Evolutionary conservation across 2,113 vertebrate species (phyloP).

Genomic region (Anser cygnoides): DNA sequence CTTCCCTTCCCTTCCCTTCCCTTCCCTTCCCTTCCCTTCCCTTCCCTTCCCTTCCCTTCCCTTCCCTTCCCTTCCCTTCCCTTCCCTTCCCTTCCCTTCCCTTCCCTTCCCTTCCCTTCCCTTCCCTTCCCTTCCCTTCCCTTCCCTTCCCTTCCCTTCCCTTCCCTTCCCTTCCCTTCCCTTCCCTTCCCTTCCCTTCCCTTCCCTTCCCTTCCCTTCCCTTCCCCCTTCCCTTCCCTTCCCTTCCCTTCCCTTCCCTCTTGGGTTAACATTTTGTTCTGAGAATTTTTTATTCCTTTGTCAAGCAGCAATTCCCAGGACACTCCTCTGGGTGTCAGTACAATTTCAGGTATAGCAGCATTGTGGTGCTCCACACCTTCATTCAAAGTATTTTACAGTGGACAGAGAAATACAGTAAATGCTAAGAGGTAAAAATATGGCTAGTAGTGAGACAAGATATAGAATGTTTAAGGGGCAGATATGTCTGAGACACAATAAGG

Average conservation of each 20-base stretch:
- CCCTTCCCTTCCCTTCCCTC: background rate
- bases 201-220: no score
- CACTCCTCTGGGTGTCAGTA: constrained; percentile 75
- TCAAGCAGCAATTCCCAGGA: constrained; percentile 3
- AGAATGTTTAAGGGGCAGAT: background rate
- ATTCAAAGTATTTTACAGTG: background rate
- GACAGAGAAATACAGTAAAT: background rate
- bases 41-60: no score
- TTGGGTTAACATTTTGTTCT: background rate
- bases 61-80: no score
- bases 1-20: no score
- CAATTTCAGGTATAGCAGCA: constrained; percentile 30
- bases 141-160: no score
- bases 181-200: no score
- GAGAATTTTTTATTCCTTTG: background rate
- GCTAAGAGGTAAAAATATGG: background rate
- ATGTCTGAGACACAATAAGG: background rate
- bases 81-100: no score
- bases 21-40: no score
- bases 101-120: no score
- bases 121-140: no score
- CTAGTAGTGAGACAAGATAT: background rate
- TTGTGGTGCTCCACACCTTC: background rate
- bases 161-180: no score
- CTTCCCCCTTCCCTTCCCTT: no score